Evolutionary conservation across 2,113 vertebrate genomes (phyloP), one percentile per base, ranked within the genome.

Genomic region (Ariopsis seemanni): DNA sequence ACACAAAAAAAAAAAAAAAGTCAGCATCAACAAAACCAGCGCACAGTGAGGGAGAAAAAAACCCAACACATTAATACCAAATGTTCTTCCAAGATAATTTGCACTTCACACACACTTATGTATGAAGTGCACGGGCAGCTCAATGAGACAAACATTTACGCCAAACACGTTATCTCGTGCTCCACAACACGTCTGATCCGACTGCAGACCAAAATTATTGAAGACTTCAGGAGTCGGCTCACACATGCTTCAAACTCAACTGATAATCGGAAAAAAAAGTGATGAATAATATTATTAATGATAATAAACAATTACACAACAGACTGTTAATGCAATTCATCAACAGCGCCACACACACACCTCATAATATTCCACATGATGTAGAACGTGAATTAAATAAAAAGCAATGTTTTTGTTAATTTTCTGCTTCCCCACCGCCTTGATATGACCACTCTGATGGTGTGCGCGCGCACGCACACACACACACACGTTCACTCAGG

Each of bases 261-360:
- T 4, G 12, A 17, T 57, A 30, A 79, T 30, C 15, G 7, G 25
- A 6, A 22, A 80, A 79, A 58, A 60, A 60, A 78, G 57, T 91
- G 90, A 92, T 85, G 83, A 92, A 91, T 89, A 91, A 92, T 89
- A 90, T 90, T 93, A 93, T 92, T 90, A 92, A 87, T 92, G 83
- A 83, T 89, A 63, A 89, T 82, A 75, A 92, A 92, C 92, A 92
- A 89, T 90, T 91, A 91, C 89, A 94, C 92, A 91, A 92, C 92
- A 90, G 91, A 90, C 88, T 90, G 91, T 91, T 93, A 93, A 93
- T 93, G 82, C 72, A 86, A 89, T 52, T 86, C 71, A 69, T 87
- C 83, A 84, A 87, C 22, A 86, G 78, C 71, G 62, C 11, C 34
- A 71, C 69, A 71, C 69, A 42, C 65, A 69, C 65, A 3, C 25